Conservation (phyloP, 2,888 invertebrate genomes). For the Balanococcus diminutus region DNA sequence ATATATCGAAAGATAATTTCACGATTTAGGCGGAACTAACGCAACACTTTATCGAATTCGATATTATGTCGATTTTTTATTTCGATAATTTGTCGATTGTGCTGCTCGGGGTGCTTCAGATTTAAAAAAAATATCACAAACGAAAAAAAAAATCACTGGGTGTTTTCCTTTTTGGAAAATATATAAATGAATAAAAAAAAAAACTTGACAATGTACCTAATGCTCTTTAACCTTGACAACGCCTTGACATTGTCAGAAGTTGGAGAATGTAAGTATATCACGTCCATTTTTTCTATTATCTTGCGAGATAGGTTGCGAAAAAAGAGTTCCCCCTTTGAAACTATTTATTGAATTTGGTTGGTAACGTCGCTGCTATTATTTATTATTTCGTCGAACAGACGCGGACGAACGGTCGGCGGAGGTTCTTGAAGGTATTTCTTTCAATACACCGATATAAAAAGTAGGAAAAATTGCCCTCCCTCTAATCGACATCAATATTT, state of each 20-base stretch:
- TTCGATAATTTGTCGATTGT: too few relatives aligned
- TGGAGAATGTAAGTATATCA: slow-evolving; percentile 27
- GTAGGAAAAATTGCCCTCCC: background rate
- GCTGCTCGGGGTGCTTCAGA: too few relatives aligned
- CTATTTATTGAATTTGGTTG: slow-evolving; percentile 32
- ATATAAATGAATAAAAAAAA: background rate
- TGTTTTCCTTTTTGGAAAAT: background rate
- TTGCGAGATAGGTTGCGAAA: slow-evolving; percentile 32
- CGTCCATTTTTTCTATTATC: slow-evolving; percentile 32
- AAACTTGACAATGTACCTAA: background rate
- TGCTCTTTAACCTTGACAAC: background rate
- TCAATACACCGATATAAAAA: background rate
- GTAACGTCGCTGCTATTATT: background rate
- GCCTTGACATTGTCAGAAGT: slow-evolving; percentile 28
- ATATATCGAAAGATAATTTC: too few relatives aligned
- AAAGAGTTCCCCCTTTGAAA: slow-evolving; percentile 19
- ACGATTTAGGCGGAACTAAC: too few relatives aligned
- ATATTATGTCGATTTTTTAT: too few relatives aligned
- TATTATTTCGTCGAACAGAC: background rate
- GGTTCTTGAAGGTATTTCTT: background rate
- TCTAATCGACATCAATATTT: slow-evolving; percentile 4
- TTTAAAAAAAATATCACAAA: too few relatives aligned
- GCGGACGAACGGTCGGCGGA: background rate
- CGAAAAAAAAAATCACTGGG: background rate
- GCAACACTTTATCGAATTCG: too few relatives aligned